Conservation (phyloP, 2,888 invertebrate species). For the Acronicta leporina region DNA sequence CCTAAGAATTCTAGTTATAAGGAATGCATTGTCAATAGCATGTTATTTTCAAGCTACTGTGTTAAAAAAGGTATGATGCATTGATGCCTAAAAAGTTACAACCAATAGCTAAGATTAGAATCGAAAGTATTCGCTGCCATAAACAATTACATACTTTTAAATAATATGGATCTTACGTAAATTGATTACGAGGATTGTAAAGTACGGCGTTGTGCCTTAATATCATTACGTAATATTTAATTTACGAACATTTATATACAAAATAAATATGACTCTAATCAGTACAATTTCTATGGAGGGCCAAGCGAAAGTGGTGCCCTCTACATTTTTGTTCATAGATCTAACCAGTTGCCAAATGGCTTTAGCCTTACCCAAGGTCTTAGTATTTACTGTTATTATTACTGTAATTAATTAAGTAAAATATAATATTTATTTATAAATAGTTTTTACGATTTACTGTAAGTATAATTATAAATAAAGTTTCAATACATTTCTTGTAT, state of each 20-base stretch:
- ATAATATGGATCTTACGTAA: too few relatives aligned
- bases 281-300: neutral
- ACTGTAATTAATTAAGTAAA: constrained; percentile 51
- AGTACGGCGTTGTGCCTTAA: too few relatives aligned
- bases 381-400: constrained; percentile 33
- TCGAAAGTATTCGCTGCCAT: too few relatives aligned
- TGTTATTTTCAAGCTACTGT: constrained; percentile 1
- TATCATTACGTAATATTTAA: too few relatives aligned
- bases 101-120: too few relatives aligned
- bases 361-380: constrained; percentile 20
- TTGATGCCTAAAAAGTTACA: too few relatives aligned
- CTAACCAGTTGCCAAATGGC: constrained; percentile 38
- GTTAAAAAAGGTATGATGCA: too few relatives aligned
- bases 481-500: constrained; percentile 47
- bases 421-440: constrained; percentile 64
- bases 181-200: too few relatives aligned
- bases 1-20: constrained; percentile 14
- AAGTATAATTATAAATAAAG: constrained; percentile 59
- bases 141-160: too few relatives aligned
- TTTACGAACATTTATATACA: neutral
- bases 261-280: constrained; percentile 8
- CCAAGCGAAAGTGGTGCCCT: constrained; percentile 33
- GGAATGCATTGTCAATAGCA: constrained; percentile 49
- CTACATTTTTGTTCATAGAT: constrained; percentile 28
- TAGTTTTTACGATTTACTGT: constrained; percentile 58